Base-by-base conservation (phyloP, 1,140 invertebrate genomes). In the Drosophila arawakana region DNA sequence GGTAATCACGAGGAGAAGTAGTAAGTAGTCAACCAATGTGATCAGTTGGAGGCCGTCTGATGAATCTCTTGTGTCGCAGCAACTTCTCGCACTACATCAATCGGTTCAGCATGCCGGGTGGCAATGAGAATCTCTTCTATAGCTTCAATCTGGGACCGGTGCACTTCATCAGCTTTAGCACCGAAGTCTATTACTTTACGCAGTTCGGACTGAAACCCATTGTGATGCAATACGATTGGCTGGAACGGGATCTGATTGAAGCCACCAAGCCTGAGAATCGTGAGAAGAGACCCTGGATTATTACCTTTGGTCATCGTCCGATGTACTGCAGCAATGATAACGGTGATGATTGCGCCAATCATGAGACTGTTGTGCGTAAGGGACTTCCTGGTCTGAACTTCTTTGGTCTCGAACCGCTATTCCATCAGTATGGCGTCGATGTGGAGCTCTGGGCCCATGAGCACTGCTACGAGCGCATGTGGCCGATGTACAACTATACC, bases 251-350 rank as follows among this genome's bases (percentile, higher is more conserved):
- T 93, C 93, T 99, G 35, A 92, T 93, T 47, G 94, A 94, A 80
- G 96, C 96, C 34, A 96, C 94, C 66, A 91, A 86, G 55, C 94
- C 94, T 1, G 94, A 95, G 92, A 95, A 95, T 89, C 95, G 96
- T 91, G 94, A 91, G 61, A 43, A 90, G 54, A 94, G 95, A 34
- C 98, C 98, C 0, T 99, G 98, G 98, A 98, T 99, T 67, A 95
- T 99, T 43, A 95, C 97, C 7, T 97, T 96, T 92, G 98, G 98
- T 13, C 98, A 99, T 92, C 94, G 98, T 15, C 98, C 98, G 1
- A 99, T 99, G 98, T 99, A 99, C 92, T 99, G 98, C 92, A 98
- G 97, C 70, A 97, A 98, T 92, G 93, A 93, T 76, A 96, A 98
- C 91, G 91, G 93, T 5, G 96, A 98, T 88, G 98, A 99, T 92